Base-by-base conservation (phyloP, 2,888 invertebrate genomes). In the Spicauda simplicius region DNA sequence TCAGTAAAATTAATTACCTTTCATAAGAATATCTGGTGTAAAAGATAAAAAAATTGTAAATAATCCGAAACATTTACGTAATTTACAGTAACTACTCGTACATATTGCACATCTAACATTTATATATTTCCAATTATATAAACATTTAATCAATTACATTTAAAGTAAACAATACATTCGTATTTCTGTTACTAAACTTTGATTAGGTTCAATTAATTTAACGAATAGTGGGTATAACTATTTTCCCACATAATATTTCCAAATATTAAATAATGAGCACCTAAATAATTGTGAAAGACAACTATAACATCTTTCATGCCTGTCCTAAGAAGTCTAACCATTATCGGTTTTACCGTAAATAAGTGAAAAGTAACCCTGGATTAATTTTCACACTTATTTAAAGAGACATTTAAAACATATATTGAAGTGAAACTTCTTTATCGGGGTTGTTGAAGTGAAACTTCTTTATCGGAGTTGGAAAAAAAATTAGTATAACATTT, bases 281-380 rank as follows among this genome's bases (percentile, higher is more conserved):
- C 66, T 66, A 60, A 60, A 50, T 66, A 66, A 66, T 66, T 60
- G 66, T 55, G 66, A 66, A 65, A 66, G 33, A 66, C 45, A 7
- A 8, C 55, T 66, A 54, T 8, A 37, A 37, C 14, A 41, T 54
- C 58, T 48, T 66, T 66, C 60, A 19, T 59, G 19, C 33, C 30
- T 37, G 60, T 37, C 52, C n/a, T 33, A 33, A 37, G 11, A 33
- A 53, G 33, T 45, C 33, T 60, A 25, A 65, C 41, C 54, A 54
- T 48, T 66, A n/a, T 18, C 66, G 66, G 66, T 66, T 66, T 61
- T 55, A 66, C 66, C 66, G 66, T 56, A 60, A 33, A 20, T 60
- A 66, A 16, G 66, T 61, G 50, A 66, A 61, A 61, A 66, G 60
- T 61, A 66, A 66, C 56, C 65, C 48, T 66, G 66, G 55, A 60